A percentile compares a stretch with the other conserved stretches of the same genome.
phyloP scores from a whole-genome alignment of 2,113 vertebrate species.

The Rhinolophus sinicus region DNA sequence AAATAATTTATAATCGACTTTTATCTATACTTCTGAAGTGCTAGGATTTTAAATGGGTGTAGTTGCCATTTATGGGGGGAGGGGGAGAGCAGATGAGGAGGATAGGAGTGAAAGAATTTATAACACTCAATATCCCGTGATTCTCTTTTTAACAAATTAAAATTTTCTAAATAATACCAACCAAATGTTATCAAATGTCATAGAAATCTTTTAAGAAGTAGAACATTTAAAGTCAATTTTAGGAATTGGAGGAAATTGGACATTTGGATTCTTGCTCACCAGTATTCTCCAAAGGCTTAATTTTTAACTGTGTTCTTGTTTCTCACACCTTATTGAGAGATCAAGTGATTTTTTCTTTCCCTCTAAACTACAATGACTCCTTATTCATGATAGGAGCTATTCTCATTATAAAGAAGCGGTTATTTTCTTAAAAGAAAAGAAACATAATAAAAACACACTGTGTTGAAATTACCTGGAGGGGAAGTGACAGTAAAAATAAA shows the following conservation, averaged over 20 bases:
- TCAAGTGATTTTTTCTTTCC: not conserved
- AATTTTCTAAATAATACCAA: not conserved
- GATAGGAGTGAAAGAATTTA: not conserved
- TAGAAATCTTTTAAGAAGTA: not conserved
- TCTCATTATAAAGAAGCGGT: not conserved
- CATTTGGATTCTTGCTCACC: not conserved
- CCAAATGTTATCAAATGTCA: not conserved
- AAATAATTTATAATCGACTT: not conserved
- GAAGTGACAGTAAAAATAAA: constrained; percentile 85
- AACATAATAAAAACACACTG: constrained; percentile 21
- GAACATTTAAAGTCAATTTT: not conserved
- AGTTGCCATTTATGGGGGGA: not conserved
- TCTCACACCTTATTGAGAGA: not conserved
- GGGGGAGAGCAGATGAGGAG: not conserved
- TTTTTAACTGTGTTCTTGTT: not conserved
- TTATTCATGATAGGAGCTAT: not conserved
- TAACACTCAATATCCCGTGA: not conserved
- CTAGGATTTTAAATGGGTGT: not conserved
- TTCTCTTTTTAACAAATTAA: not conserved
- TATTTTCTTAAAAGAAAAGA: not conserved
- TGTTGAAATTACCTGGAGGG: constrained; percentile 83
- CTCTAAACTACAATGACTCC: not conserved
- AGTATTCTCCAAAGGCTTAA: not conserved
- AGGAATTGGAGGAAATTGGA: not conserved
- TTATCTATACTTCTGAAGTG: not conserved